Base-by-base conservation (phyloP, 2,888 invertebrate genomes). In the Anticlea derivata region DNA sequence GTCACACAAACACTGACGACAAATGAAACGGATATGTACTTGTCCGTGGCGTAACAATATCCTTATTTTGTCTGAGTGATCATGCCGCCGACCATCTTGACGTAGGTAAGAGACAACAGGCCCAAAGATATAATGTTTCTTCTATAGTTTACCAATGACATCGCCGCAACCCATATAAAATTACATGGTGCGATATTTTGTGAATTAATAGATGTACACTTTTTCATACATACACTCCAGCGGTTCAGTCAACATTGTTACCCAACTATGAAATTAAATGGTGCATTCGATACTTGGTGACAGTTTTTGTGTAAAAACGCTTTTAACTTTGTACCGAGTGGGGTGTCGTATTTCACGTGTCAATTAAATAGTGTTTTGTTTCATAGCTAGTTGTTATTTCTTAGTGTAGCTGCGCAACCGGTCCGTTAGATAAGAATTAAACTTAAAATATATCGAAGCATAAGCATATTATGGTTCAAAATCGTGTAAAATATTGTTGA, bases 91-190 rank as follows among this genome's bases (percentile, higher is more conserved):
- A 56, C 56, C 63, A 59, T 66, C 63, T 62, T 61, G 68, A 68
- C 64, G 71, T 67, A 71, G 69, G 63, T 66, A 72, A 73, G 71
- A 72, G 65, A 66, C 66, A 63, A 66, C 66, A 66, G 66, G 61
- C 60, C 66, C 59, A 56, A 57, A 63, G 70, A 71, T 83, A 85
- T 88, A 77, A 71, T 73, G 73, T 89, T 86, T 75, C 86, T 66
- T 60, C 66, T 63, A 69, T 66, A 81, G 69, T 78, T 75, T 78
- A 83, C 84, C 80, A 86, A 81, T 86, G 86, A 84, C 87, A 86
- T 79, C 77, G 76, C 45, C 75, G 64, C 72, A 70, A 75, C 73
- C 78, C 78, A 73, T 85, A 83, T 84, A 83, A 76, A 73, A 76
- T 84, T 84, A 80, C 81, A 79, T 63, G 76, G 77, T 78, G 79